Percentiles rank a stretch among this genome's conserved stretches.
Conservation (phyloP, 2,113 vertebrate genomes). For the Xyrauchen texanus region DNA sequence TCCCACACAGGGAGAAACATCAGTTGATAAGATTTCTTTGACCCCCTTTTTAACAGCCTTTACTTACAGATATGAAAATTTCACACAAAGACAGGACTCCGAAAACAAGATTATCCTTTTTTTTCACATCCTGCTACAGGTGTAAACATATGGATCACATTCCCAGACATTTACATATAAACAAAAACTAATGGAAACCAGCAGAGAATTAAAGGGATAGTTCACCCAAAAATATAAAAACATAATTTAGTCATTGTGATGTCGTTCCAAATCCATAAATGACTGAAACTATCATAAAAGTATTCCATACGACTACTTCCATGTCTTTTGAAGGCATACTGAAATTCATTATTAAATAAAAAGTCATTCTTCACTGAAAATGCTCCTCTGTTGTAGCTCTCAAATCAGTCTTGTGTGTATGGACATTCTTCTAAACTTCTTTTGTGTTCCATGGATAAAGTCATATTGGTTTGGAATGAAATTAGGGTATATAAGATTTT, state of each 20-base stretch:
- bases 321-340: too few species aligned
- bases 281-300: too few species aligned
- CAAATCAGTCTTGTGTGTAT: too few species aligned
- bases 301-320: too few species aligned
- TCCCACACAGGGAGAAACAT: background rate
- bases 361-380: too few species aligned
- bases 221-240: background rate
- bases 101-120: background rate
- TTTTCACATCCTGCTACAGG: background rate
- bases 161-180: constrained; percentile 5
- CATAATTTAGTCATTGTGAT: background rate
- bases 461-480: too few species aligned
- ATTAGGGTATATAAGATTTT: too few species aligned
- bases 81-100: background rate
- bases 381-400: too few species aligned
- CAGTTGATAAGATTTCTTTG: background rate
- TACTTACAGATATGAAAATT: background rate
- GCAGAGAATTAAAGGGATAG: background rate
- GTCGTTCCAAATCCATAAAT: background rate
- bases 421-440: too few species aligned
- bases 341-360: too few species aligned
- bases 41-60: background rate
- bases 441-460: background rate
- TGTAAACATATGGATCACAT: constrained; percentile 6
- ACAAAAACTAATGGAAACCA: background rate